Evolutionary conservation across 2,113 vertebrate species (phyloP).

Genomic region (Odontesthes bonariensis): DNA sequence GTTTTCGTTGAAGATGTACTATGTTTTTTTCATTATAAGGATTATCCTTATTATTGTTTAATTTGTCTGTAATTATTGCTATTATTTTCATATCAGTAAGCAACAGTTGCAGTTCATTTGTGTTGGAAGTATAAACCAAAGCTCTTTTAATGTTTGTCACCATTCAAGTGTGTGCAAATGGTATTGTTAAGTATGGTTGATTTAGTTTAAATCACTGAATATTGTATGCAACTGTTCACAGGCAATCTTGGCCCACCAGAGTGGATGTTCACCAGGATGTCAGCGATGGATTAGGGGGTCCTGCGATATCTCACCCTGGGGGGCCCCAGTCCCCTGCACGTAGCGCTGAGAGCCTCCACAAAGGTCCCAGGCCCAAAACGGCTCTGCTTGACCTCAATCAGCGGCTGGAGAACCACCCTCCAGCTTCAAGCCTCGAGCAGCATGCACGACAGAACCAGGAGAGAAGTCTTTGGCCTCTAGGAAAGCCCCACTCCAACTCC

Average conservation of each 20-base stretch:
- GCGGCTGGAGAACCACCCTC: constrained; percentile 57
- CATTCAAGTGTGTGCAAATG: neutral
- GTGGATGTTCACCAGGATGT: constrained; percentile 96
- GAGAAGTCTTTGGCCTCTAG: constrained; percentile 57
- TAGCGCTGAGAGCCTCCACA: constrained; percentile 90
- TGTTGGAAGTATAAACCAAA: too few species aligned
- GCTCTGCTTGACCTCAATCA: constrained; percentile 85
- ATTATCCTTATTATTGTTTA: too few species aligned
- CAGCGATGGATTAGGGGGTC: constrained; percentile 92
- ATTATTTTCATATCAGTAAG: too few species aligned
- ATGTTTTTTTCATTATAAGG: too few species aligned
- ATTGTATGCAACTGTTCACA: constrained; percentile 59
- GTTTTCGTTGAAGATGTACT: too few species aligned
- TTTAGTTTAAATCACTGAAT: neutral
- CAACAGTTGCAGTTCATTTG: too few species aligned
- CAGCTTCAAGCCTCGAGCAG: constrained; percentile 72
- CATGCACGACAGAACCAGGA: constrained; percentile 72
- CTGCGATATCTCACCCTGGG: constrained; percentile 88
- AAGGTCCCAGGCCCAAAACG: constrained; percentile 90
- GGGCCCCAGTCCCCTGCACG: constrained; percentile 93
- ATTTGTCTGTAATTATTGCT: too few species aligned
- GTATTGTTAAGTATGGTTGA: too few species aligned
- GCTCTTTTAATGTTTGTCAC: neutral
- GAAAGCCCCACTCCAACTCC: constrained; percentile 71
- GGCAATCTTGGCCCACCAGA: constrained; percentile 98